These are phyloP conservation scores for Chymomyza fuscimana DNA, from an alignment of 2,888 invertebrate genomes.

Conservation along the genomic window DNA sequence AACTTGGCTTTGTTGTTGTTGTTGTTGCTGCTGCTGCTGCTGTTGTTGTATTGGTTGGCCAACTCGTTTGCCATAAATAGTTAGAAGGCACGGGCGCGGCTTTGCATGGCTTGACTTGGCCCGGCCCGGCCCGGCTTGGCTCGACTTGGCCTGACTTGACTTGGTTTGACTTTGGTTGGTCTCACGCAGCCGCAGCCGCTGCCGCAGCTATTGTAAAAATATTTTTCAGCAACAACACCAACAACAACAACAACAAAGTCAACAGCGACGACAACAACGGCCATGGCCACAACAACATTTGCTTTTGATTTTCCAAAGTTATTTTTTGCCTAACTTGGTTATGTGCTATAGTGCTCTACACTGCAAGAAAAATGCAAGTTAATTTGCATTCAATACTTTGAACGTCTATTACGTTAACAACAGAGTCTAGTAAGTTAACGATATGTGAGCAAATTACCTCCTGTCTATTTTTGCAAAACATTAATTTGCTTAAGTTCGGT, in stretches of 20 bases:
- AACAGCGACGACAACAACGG: conserved; percentile 32
- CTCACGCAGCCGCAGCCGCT: conserved; percentile 6
- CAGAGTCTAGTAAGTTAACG: too few species aligned
- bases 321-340: conserved; percentile 66
- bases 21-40: conserved; percentile 32
- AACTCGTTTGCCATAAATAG: conserved; percentile 73
- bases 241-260: conserved; percentile 30
- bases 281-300: conserved; percentile 22
- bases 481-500: too few species aligned
- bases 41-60: conserved; percentile 23
- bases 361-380: neutral
- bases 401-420: too few species aligned
- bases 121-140: neutral
- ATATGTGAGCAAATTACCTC: too few species aligned
- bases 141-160: conserved; percentile 5
- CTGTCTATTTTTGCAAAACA: too few species aligned
- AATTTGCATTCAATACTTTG: too few species aligned
- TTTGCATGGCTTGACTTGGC: conserved; percentile 19
- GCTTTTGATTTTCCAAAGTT: conserved; percentile 60
- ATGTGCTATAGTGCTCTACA: neutral
- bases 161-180: conserved; percentile 15
- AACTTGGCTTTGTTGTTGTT: conserved; percentile 6
- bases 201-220: conserved; percentile 65
- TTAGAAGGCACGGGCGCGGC: conserved; percentile 75
- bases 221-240: conserved; percentile 53